Base-by-base conservation (phyloP, 2,888 invertebrate genomes). In the Scaptomyza parva region DNA sequence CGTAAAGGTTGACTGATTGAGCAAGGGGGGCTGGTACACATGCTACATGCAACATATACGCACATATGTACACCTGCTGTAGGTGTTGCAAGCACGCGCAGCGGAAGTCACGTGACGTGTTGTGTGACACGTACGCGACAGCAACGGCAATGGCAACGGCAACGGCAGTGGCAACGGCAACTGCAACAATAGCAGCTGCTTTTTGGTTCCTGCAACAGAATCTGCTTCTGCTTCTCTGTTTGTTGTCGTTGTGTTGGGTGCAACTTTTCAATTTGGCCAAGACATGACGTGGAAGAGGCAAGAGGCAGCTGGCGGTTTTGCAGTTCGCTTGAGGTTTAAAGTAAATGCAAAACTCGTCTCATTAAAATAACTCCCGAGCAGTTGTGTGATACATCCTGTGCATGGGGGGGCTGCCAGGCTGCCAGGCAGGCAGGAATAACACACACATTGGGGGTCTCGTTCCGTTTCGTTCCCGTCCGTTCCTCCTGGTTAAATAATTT, bases 401-500 rank as follows among this genome's bases (percentile, higher is more conserved):
- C 35, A 14, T 81, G 44, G 73, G 33, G n/a, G n/a, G n/a, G 37
- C n/a, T n/a, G n/a, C n/a, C n/a, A n/a, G n/a, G n/a, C n/a, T n/a
- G n/a, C n/a, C n/a, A n/a, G n/a, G n/a, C n/a, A n/a, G 81, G 60
- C 44, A 55, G 14, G 65, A 63, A 37, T 68, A 51, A 24, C 30
- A 33, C 41, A 24, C 30, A 33, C 41, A 30, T n/a, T 45, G 52
- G 44, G 50, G 44, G 57, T 62, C 65, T 63, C 87, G 87, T 81
- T 81, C 87, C 86, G 82, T n/a, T n/a, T n/a, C n/a, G n/a, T n/a
- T n/a, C n/a, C n/a, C n/a, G n/a, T n/a, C n/a, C n/a, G n/a, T n/a
- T n/a, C n/a, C n/a, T n/a, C n/a, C n/a, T n/a, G 86, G 88, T 84
- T 84, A 88, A 88, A 84, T 84, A 88, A 84, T 84, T 84, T 88